Evolutionary conservation across 2,888 invertebrate species (phyloP).

Genomic region (Dicyrtoma fusca): DNA sequence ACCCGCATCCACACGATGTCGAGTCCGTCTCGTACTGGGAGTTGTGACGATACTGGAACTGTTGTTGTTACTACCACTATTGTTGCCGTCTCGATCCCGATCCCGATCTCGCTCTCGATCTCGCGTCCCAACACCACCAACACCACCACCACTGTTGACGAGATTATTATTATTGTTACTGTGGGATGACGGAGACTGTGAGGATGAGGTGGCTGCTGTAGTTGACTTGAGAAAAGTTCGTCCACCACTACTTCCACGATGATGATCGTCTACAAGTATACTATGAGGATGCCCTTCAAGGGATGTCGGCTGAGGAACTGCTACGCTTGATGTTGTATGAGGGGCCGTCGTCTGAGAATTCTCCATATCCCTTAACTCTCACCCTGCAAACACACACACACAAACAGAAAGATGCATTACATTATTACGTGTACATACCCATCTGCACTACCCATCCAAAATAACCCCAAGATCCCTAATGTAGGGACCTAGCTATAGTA

Average conservation of each 20-base stretch:
- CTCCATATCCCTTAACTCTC: constrained; percentile 39
- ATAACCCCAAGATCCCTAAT: too few relatives aligned
- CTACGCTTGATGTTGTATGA: constrained; percentile 31
- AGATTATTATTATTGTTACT: background rate
- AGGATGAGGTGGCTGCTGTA: constrained; percentile 26
- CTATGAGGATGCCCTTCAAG: constrained; percentile 37
- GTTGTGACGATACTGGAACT: background rate
- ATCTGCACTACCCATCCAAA: too few relatives aligned
- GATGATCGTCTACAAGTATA: constrained; percentile 29
- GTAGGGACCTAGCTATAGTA: too few relatives aligned
- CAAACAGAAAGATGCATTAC: too few relatives aligned
- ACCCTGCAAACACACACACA: constrained; percentile 10
- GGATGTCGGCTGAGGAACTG: constrained; percentile 33
- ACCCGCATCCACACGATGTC: constrained; percentile 95
- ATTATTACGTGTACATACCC: too few relatives aligned
- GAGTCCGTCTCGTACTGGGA: constrained; percentile 74
- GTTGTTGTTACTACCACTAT: constrained; percentile 2
- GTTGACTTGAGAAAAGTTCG: constrained; percentile 37
- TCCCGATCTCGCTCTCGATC: too few relatives aligned
- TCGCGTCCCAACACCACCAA: background rate
- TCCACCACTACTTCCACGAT: constrained; percentile 33
- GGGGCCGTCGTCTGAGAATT: constrained; percentile 38
- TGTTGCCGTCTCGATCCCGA: too few relatives aligned
- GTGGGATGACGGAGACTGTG: constrained; percentile 16
- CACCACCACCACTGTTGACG: background rate